These are phyloP conservation scores for Himalopsyche kuldschensis DNA, from an alignment of 2,888 invertebrate species.

Conservation along the genomic window DNA sequence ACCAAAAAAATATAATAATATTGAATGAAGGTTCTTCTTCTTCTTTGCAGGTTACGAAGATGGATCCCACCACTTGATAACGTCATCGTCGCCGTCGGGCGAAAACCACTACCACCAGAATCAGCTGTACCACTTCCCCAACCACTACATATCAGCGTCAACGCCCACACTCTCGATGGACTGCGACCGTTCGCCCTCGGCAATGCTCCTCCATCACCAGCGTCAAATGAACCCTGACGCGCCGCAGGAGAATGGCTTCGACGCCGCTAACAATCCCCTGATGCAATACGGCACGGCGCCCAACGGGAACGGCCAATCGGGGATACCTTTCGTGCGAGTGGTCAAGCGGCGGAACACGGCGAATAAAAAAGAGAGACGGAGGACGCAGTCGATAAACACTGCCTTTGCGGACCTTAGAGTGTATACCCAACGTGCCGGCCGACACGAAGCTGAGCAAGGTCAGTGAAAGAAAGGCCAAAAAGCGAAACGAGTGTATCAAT, in stretches of 20 bases:
- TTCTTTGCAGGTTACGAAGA: slow-evolving; percentile 32
- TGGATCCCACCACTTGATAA: neutral
- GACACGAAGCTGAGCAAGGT: slow-evolving; percentile 96
- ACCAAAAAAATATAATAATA: too few species aligned
- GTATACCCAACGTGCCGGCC: slow-evolving; percentile 94
- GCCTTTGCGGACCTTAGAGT: slow-evolving; percentile 91
- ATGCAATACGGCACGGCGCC: slow-evolving; percentile 38
- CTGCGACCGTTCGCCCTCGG: neutral
- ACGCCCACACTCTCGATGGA: slow-evolving; percentile 28
- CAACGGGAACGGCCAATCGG: slow-evolving; percentile 18
- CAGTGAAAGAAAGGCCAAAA: slow-evolving; percentile 84
- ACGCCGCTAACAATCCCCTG: slow-evolving; percentile 33
- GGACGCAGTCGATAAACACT: slow-evolving; percentile 93
- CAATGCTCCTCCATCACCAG: neutral
- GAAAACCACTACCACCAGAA: slow-evolving; percentile 18
- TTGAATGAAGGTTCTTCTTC: neutral
- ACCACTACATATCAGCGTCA: slow-evolving; percentile 11
- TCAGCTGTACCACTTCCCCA: slow-evolving; percentile 10
- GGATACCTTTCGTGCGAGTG: slow-evolving; percentile 55
- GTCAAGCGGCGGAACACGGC: slow-evolving; percentile 87
- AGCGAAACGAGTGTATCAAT: slow-evolving; percentile 92
- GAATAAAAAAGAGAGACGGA: slow-evolving; percentile 89
- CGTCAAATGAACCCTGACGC: neutral
- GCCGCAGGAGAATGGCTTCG: neutral
- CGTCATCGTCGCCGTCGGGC: neutral